A percentile compares a stretch with the other conserved stretches of the same genome.
Conservation (phyloP, 2,797 vertebrate genomes). For the Caiman crocodilus region DNA sequence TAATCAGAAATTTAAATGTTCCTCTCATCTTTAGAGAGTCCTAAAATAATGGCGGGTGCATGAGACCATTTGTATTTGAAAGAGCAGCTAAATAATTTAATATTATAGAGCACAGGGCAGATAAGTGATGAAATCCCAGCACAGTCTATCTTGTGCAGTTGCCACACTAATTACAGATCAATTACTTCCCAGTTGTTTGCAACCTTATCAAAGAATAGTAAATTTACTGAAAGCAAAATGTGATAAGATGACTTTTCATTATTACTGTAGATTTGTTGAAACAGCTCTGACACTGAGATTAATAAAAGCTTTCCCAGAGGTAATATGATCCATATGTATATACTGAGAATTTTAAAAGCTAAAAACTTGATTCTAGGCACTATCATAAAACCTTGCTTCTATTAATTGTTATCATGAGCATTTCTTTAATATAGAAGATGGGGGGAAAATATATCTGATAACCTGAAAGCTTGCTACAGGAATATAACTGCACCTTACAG, state of each 20-base stretch:
- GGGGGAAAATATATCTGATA: constrained; percentile 31
- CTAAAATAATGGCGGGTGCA: constrained; percentile 78
- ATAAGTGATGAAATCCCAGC: constrained; percentile 77
- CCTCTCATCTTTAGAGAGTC: constrained; percentile 76
- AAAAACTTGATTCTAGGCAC: constrained; percentile 59
- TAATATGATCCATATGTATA: constrained; percentile 68
- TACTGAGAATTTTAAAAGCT: constrained; percentile 71
- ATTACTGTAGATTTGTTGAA: constrained; percentile 83
- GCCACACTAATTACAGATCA: constrained; percentile 86
- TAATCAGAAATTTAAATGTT: constrained; percentile 82
- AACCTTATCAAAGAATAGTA: constrained; percentile 83
- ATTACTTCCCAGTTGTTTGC: constrained; percentile 84
- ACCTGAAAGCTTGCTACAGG: constrained; percentile 51
- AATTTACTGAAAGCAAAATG: constrained; percentile 82
- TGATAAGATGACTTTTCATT: constrained; percentile 84
- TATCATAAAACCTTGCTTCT: constrained; percentile 58
- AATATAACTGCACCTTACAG: constrained; percentile 13
- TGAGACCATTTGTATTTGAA: constrained; percentile 81
- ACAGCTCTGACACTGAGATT: constrained; percentile 77
- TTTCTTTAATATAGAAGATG: constrained; percentile 10
- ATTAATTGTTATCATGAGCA: constrained; percentile 63
- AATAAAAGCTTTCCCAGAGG: constrained; percentile 78
- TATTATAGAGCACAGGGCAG: constrained; percentile 67
- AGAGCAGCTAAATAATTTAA: constrained; percentile 81
- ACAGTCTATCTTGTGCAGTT: constrained; percentile 74